Evolutionary conservation across 2,888 invertebrate species (phyloP), one percentile per base, ranked within the genome.

Genomic region (Calameuta pallipes): DNA sequence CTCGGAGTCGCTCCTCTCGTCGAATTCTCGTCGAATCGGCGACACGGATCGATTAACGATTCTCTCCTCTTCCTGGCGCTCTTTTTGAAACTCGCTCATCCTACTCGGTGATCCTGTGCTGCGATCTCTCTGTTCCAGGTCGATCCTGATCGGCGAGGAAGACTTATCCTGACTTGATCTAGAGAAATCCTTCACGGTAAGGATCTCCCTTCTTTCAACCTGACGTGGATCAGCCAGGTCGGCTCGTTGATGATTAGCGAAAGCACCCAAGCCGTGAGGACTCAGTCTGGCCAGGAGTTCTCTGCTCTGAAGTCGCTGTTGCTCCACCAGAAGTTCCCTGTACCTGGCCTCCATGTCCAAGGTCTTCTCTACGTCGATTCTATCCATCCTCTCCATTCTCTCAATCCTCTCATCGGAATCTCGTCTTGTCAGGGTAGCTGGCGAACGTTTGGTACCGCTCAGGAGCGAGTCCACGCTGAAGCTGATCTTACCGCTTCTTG

Each of bases 391-490:
- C 4, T 87, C 87, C 15, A 79, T 68, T 12, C 75, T 71, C 31
- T 41, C 41, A 4, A 41, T 41, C 33, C 70, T 70, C 9, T 74
- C 78, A 12, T 74, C 82, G 80, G 71, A 80, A 78, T 23, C 80
- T 78, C 30, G 68, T 73, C 34, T 78, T 79, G 73, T 76, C 73
- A 36, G 77, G 79, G 74, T 75, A 56, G 76, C 79, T 81, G 73
- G 79, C 81, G 31, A 80, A 73, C 31, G 90, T 83, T 88, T 90
- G 80, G 91, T 90, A 79, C 91, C 88, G 85, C 91, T 92, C 68
- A 95, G 89, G 34, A 95, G 88, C 0, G 95, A 93, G 91, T 95
- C 95, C 75, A 95, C 95, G 92, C 95, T 95, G 91, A 95, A 95
- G 81, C 95, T 95, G 88, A 95, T 95, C 85, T 95, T 94, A 84